These are phyloP conservation scores for Lampris incognitus DNA, from an alignment of 2,113 vertebrate genomes.

Conservation along the genomic window DNA sequence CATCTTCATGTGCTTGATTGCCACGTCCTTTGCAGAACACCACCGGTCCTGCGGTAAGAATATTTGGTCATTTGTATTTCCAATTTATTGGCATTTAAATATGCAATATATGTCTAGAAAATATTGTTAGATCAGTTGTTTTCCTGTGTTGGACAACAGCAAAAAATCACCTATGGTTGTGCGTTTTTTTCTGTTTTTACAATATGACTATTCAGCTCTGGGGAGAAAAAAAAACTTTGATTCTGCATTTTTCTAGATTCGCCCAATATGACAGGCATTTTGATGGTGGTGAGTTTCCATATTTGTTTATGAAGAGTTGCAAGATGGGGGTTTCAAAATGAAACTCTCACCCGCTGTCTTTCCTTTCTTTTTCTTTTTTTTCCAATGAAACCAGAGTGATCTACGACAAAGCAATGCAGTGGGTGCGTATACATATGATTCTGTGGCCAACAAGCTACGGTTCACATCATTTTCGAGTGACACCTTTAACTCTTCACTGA, in stretches of 20 bases:
- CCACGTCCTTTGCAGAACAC: constrained; percentile 58
- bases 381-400: constrained; percentile 49
- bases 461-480: constrained; percentile 73
- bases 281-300: constrained; percentile 65
- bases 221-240: not conserved
- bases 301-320: not conserved
- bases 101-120: not conserved
- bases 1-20: constrained; percentile 65
- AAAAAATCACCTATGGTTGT: not conserved
- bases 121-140: not conserved
- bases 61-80: not conserved
- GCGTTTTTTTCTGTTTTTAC: not conserved
- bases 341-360: not conserved
- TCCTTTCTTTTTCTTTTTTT: not conserved
- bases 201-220: not conserved
- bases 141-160: not conserved
- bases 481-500: constrained; percentile 56
- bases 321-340: not conserved
- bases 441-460: constrained; percentile 73
- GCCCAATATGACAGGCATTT: constrained; percentile 74
- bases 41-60: constrained; percentile 76
- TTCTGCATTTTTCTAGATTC: constrained; percentile 65
- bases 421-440: constrained; percentile 75
- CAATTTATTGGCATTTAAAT: not conserved
- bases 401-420: constrained; percentile 41